phyloP scores from a whole-genome alignment of 2,888 invertebrate species.

The Argyresthia albistria region DNA sequence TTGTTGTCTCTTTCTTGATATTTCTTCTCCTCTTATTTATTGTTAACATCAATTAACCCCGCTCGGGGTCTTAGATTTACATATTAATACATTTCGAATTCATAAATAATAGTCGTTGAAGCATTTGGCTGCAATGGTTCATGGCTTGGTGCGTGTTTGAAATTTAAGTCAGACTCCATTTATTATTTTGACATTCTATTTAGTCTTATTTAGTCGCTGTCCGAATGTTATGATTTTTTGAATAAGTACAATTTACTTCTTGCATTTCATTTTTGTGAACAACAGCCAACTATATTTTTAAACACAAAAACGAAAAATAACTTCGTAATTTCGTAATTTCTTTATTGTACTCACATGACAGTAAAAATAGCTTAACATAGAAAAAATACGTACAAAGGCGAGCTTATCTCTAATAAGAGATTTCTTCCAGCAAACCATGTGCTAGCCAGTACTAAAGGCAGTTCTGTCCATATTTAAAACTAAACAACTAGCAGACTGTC shows the following conservation, averaged over 20 bases:
- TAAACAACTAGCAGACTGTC: no score
- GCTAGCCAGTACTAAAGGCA: no score
- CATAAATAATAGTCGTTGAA: constrained; percentile 39
- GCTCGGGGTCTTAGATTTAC: constrained; percentile 37
- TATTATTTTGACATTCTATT: constrained; percentile 32
- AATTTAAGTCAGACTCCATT: constrained; percentile 38
- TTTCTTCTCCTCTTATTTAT: constrained; percentile 42
- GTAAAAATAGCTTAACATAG: no score
- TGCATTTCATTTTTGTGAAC: background rate
- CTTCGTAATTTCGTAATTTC: no score
- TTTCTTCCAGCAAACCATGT: no score
- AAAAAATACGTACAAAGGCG: no score
- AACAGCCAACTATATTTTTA: background rate
- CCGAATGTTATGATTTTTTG: background rate
- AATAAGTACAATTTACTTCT: background rate
- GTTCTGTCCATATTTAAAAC: no score
- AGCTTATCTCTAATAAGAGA: no score
- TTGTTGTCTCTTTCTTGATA: constrained; percentile 27
- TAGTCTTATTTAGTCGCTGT: constrained; percentile 8
- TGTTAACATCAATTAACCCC: constrained; percentile 55
- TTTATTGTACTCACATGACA: no score
- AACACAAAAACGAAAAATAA: no score
- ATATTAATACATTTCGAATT: constrained; percentile 46
- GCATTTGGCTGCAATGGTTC: constrained; percentile 15
- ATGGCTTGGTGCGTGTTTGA: constrained; percentile 26